Evolutionary conservation across 2,797 vertebrate species (phyloP), one percentile per base, ranked within the genome.

Genomic region (Argya squamiceps): DNA sequence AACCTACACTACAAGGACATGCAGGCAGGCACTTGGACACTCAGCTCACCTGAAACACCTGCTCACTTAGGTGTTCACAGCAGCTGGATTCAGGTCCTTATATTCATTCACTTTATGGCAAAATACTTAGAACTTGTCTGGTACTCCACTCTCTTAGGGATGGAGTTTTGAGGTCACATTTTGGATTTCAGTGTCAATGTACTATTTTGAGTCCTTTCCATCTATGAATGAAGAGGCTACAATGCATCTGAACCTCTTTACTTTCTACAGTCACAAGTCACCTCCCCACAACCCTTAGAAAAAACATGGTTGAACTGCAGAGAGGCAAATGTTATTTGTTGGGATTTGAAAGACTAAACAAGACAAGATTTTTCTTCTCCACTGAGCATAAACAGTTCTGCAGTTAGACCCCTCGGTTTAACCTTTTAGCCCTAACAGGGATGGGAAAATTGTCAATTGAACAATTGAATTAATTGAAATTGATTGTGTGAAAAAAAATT

Each of bases 401-500:
- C 46, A 87, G 81, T 36, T 27, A 90, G 34, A 79, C 55, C 43
- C 67, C 44, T 73, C 83, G 26, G 63, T 46, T 94, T 78, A 91
- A 91, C 24, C 63, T 91, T 75, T 84, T 43, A 81, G 26, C 22
- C 84, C 29, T 76, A 71, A 86, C 3, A 8, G n/a, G 36, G 22
- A 46, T 60, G 22, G 96, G 67, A 91, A 84, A 76, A 92, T 58
- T 34, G 30, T 63, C 84, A 20, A n/a, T 29, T 59, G 52, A 79
- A 87, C 74, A 84, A 79, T 50, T 56, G 32, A 93, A 91, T 84
- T 91, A 93, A 84, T 82, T 74, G 60, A 94, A 94, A 91, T n/a
- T 36, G 63, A 87, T 79, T 56, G 37, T 67, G 52, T 95, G 92
- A 82, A 82, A 78, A 78, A 79, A 75, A 77, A 76, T 30, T 2